phyloP scores from a whole-genome alignment of 1,140 invertebrate genomes.

The Steinernema khuongi region DNA sequence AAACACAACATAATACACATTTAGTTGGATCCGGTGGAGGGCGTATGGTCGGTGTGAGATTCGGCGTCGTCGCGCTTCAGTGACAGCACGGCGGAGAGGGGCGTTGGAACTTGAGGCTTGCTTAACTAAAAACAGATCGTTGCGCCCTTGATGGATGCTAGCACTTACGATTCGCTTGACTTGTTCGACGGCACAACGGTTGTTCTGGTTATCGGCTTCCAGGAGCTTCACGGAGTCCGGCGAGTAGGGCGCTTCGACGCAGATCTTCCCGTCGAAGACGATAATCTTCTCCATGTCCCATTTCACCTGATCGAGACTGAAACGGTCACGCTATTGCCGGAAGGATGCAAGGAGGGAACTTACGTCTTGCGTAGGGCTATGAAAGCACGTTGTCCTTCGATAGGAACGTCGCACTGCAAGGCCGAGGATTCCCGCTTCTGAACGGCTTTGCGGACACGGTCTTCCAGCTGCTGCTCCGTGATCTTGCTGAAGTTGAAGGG shows the following conservation, averaged over 20 bases:
- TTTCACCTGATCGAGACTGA: conserved; percentile 17
- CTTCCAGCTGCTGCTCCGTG: not conserved
- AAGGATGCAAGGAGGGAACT: not conserved
- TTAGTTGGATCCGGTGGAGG: too few species aligned
- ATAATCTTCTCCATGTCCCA: conserved; percentile 17
- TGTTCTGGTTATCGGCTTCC: not conserved
- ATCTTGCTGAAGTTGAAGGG: not conserved
- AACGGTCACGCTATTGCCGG: conserved; percentile 22
- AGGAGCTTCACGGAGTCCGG: conserved; percentile 13
- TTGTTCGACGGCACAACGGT: not conserved
- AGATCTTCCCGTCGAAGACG: conserved; percentile 19
- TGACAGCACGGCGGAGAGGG: not conserved
- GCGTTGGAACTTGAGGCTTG: not conserved
- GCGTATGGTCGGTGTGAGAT: not conserved
- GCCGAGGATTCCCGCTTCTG: conserved; percentile 11
- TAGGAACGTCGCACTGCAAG: conserved; percentile 12
- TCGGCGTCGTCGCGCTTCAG: not conserved
- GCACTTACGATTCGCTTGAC: not conserved
- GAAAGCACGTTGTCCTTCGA: conserved; percentile 28
- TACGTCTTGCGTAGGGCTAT: conserved; percentile 17
- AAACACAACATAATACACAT: not conserved
- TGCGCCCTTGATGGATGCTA: not conserved
- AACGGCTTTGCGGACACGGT: conserved; percentile 6
- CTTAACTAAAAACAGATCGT: not conserved
- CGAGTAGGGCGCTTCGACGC: conserved; percentile 18